Evolutionary conservation across 2,113 vertebrate species (phyloP).

Genomic region (Urocolius indicus): DNA sequence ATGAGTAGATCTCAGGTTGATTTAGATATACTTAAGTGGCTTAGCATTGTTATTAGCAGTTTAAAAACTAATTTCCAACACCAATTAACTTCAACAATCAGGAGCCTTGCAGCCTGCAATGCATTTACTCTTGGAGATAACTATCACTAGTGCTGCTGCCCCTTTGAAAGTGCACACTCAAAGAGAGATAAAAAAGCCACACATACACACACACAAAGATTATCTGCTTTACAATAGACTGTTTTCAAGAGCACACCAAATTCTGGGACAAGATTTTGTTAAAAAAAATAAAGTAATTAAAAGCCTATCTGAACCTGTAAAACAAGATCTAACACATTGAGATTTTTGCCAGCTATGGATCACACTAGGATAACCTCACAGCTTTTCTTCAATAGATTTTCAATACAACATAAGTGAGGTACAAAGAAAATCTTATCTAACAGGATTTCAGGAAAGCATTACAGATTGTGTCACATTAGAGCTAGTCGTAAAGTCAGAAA

Average conservation of each 20-base stretch:
- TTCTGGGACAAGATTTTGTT: background rate
- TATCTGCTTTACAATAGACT: background rate
- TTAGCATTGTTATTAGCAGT: background rate
- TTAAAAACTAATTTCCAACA: background rate
- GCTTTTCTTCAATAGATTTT: constrained; percentile 20
- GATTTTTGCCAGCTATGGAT: background rate
- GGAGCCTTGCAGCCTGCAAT: background rate
- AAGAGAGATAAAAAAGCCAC: background rate
- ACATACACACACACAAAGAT: background rate
- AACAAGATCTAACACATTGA: background rate
- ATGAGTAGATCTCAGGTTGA: background rate
- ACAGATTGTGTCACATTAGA: background rate
- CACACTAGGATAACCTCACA: background rate
- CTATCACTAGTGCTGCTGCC: background rate
- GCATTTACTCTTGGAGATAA: background rate
- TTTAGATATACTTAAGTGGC: background rate
- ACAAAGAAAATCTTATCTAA: constrained; percentile 17
- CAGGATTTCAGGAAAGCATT: background rate
- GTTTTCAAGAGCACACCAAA: background rate
- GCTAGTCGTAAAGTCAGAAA: background rate
- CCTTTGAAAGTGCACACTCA: background rate
- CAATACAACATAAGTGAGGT: constrained; percentile 6
- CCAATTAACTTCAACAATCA: background rate
- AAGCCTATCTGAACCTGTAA: background rate
- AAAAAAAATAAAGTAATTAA: background rate